Percentiles rank a stretch among this genome's conserved stretches.
phyloP scores from a whole-genome alignment of 23 tunicate genomes.

The Oikopleura dioica region DNA sequence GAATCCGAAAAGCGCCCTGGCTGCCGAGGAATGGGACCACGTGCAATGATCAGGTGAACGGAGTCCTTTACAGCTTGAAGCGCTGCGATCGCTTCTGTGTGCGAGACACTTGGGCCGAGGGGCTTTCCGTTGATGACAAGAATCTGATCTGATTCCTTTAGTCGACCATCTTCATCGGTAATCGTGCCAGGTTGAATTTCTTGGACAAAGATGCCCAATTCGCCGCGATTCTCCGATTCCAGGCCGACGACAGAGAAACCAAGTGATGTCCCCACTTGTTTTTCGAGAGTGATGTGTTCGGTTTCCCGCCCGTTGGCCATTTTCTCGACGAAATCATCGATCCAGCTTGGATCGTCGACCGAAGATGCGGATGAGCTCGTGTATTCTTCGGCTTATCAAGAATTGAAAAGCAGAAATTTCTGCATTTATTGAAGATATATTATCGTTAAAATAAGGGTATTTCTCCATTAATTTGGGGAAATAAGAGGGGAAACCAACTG shows the following conservation, averaged over 20 bases:
- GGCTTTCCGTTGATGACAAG: constrained; percentile 58
- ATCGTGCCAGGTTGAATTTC: constrained; percentile 69
- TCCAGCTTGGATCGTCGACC: constrained; percentile 2
- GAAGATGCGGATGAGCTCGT: neutral
- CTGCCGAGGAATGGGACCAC: constrained; percentile 54
- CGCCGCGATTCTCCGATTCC: constrained; percentile 62
- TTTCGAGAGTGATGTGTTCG: constrained; percentile 39
- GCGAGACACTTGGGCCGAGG: constrained; percentile 48
- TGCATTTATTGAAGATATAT: no score
- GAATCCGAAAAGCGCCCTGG: no score
- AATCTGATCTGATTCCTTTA: constrained; percentile 77
- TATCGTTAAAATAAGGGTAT: no score
- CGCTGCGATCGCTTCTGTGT: constrained; percentile 50
- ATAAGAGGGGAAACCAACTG: no score
- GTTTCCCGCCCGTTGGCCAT: constrained; percentile 61
- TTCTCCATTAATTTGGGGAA: no score
- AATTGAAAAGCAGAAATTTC: neutral
- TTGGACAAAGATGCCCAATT: constrained; percentile 18
- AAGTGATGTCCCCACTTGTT: constrained; percentile 37
- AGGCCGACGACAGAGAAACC: constrained; percentile 93
- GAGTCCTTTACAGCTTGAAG: constrained; percentile 34
- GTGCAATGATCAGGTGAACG: constrained; percentile 42
- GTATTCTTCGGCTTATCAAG: neutral
- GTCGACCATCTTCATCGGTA: constrained; percentile 53
- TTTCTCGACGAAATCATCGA: constrained; percentile 39